Conservation (phyloP, 2,797 vertebrate species). For the Fratercula arctica region DNA sequence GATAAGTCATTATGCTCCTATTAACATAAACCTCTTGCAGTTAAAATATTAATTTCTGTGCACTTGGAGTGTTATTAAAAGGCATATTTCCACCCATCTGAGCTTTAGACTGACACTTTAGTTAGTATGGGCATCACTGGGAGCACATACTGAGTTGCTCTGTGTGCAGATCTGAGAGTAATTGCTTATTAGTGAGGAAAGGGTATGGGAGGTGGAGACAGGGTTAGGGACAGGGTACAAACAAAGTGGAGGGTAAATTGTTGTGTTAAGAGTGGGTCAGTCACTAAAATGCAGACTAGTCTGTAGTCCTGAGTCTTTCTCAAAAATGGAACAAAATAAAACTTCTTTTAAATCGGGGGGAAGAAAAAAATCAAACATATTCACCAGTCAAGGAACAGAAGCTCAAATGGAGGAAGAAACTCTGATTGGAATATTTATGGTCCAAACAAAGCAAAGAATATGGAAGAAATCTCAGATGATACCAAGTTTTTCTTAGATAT, state of each 20-base stretch:
- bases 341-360: neutral
- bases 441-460: neutral
- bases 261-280: neutral
- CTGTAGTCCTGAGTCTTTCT: neutral
- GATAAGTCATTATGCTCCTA: neutral
- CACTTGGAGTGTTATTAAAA: neutral
- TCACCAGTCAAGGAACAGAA: neutral
- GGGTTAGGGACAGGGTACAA: neutral
- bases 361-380: neutral
- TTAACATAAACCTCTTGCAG: neutral
- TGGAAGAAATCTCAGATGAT: neutral
- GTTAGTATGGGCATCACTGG: neutral
- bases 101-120: neutral
- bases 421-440: neutral
- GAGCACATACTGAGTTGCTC: neutral
- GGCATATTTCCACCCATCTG: neutral
- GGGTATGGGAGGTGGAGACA: neutral
- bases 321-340: neutral
- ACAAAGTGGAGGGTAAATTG: neutral
- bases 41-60: neutral
- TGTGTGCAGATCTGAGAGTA: neutral
- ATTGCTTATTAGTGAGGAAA: neutral
- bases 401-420: neutral
- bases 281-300: neutral
- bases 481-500: neutral